phyloP scores from a whole-genome alignment of 2,797 vertebrate species.

The Premnoplex brunnescens region DNA sequence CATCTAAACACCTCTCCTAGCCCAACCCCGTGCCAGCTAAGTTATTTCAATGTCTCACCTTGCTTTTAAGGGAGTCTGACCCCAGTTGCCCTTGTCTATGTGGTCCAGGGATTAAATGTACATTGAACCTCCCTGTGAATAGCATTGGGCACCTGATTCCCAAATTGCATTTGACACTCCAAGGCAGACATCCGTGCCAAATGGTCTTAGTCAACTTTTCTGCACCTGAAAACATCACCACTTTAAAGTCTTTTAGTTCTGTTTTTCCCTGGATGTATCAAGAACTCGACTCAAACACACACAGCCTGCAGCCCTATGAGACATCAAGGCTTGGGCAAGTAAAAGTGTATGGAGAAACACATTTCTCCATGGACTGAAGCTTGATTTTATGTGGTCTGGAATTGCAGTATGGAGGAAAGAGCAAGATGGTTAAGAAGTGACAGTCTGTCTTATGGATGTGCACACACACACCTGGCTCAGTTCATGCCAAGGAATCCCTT shows the following conservation, averaged over 20 bases:
- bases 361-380: not conserved
- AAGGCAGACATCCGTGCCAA: not conserved
- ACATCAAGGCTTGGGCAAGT: not conserved
- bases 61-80: not conserved
- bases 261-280: not conserved
- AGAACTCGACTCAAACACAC: not conserved
- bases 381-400: not conserved
- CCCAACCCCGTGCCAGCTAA: not conserved
- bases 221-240: not conserved
- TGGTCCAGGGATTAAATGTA: not conserved
- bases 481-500: not conserved
- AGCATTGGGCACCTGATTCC: not conserved
- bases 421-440: not conserved
- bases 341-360: not conserved
- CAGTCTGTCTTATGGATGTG: not conserved
- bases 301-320: not conserved
- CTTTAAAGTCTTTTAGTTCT: not conserved
- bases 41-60: not conserved
- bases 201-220: not conserved
- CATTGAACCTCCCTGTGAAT: not conserved
- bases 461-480: not conserved
- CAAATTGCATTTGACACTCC: not conserved
- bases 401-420: not conserved
- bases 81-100: not conserved
- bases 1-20: not conserved